Percentiles rank a stretch among this genome's conserved stretches.
These are phyloP conservation scores for Coryphaenoides rupestris DNA, from an alignment of 2,113 vertebrate genomes.

Conservation along the genomic window DNA sequence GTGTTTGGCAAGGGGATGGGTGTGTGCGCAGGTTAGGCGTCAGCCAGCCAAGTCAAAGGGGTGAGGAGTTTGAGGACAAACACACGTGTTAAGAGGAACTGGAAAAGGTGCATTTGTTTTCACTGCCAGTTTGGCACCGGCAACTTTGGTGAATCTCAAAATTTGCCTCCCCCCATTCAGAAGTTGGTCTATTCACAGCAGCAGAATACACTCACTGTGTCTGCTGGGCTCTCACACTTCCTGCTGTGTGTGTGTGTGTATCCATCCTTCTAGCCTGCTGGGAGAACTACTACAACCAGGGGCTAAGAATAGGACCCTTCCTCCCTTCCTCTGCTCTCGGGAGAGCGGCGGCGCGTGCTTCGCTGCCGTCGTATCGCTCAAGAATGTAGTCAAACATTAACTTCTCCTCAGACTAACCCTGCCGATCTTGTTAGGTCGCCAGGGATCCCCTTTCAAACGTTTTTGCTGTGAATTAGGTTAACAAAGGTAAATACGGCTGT, in stretches of 20 bases:
- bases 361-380: slow-evolving; percentile 11
- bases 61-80: no score
- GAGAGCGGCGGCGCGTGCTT: not conserved
- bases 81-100: slow-evolving; percentile 8
- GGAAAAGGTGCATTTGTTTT: slow-evolving; percentile 10
- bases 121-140: not conserved
- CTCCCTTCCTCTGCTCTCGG: slow-evolving; percentile 8
- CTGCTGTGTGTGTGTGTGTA: slow-evolving; percentile 33
- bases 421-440: slow-evolving; percentile 9
- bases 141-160: not conserved
- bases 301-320: slow-evolving; percentile 45
- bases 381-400: slow-evolving; percentile 5
- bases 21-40: not conserved
- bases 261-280: slow-evolving; percentile 27
- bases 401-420: slow-evolving; percentile 5
- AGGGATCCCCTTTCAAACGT: not conserved
- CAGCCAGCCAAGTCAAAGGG: no score
- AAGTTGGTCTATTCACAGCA: slow-evolving; percentile 40
- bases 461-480: not conserved
- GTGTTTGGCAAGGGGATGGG: slow-evolving; percentile 19
- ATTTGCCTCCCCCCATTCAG: slow-evolving; percentile 23
- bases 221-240: slow-evolving; percentile 39
- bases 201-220: slow-evolving; percentile 35
- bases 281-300: slow-evolving; percentile 20
- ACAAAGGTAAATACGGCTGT: not conserved